Evolutionary conservation across 2,113 vertebrate genomes (phyloP).

Genomic region (Aspidoscelis tigris): DNA sequence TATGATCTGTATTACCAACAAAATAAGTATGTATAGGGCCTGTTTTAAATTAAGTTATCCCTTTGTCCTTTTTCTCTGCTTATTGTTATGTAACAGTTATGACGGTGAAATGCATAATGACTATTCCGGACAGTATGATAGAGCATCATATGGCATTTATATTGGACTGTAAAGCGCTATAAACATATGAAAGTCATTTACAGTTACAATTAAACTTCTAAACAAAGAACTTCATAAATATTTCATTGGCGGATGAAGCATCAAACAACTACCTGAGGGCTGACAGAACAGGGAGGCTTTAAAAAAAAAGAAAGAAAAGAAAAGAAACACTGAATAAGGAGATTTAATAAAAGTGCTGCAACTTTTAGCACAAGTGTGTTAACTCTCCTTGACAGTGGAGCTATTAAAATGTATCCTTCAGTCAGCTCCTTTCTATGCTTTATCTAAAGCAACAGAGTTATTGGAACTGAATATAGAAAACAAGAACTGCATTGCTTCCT

Average conservation of each 20-base stretch:
- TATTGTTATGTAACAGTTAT: slow-evolving; percentile 76
- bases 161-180: slow-evolving; percentile 43
- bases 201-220: slow-evolving; percentile 72
- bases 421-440: slow-evolving; percentile 53
- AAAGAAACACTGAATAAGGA: slow-evolving; percentile 39
- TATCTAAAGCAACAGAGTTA: slow-evolving; percentile 60
- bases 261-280: slow-evolving; percentile 65
- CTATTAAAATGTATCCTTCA: slow-evolving; percentile 62
- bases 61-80: slow-evolving; percentile 76
- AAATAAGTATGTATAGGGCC: slow-evolving; percentile 71
- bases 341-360: slow-evolving; percentile 64
- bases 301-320: slow-evolving; percentile 57
- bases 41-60: slow-evolving; percentile 75
- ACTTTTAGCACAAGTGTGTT: slow-evolving; percentile 66
- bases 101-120: slow-evolving; percentile 71
- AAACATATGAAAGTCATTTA: slow-evolving; percentile 72
- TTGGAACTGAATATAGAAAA: no score
- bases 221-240: slow-evolving; percentile 70
- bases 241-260: slow-evolving; percentile 69
- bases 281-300: slow-evolving; percentile 51
- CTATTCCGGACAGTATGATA: slow-evolving; percentile 68
- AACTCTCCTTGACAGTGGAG: slow-evolving; percentile 59
- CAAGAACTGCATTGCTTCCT: no score
- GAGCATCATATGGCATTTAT: slow-evolving; percentile 70
- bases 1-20: slow-evolving; percentile 75